phyloP scores from a whole-genome alignment of 2,113 vertebrate genomes.

The Recurvirostra avosetta region DNA sequence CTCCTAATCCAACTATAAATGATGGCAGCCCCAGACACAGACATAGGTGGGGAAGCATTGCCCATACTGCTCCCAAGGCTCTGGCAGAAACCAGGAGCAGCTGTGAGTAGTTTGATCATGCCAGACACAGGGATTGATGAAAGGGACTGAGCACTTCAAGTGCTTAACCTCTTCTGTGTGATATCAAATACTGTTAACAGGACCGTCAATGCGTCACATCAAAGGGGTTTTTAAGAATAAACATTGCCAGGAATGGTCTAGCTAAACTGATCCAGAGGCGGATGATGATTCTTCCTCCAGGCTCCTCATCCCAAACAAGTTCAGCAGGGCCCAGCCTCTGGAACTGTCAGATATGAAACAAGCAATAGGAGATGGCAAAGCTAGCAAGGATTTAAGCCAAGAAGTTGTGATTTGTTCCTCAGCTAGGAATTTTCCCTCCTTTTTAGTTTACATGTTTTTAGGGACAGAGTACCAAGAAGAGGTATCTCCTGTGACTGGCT shows the following conservation, averaged over 20 bases:
- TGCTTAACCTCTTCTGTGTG: not conserved
- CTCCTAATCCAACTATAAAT: not conserved
- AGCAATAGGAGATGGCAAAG: not conserved
- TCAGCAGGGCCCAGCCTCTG: not conserved
- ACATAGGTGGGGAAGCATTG: not conserved
- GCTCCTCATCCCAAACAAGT: not conserved
- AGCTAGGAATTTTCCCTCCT: not conserved
- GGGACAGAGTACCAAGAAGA: not conserved
- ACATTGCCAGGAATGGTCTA: not conserved
- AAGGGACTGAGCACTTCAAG: not conserved
- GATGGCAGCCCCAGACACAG: not conserved
- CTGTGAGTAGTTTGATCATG: not conserved
- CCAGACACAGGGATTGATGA: not conserved
- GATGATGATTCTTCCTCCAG: not conserved
- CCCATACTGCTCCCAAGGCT: not conserved
- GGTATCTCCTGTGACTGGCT: not conserved
- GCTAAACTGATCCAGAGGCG: not conserved
- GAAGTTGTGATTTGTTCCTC: not conserved
- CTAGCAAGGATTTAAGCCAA: not conserved
- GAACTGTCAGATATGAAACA: not conserved
- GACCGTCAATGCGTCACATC: rapidly evolving
- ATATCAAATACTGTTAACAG: not conserved
- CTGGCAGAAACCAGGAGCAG: not conserved
- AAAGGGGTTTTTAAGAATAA: not conserved
- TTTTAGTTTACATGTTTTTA: not conserved